phyloP scores from a whole-genome alignment of 1,140 invertebrate species.

The Drosophila guanche region DNA sequence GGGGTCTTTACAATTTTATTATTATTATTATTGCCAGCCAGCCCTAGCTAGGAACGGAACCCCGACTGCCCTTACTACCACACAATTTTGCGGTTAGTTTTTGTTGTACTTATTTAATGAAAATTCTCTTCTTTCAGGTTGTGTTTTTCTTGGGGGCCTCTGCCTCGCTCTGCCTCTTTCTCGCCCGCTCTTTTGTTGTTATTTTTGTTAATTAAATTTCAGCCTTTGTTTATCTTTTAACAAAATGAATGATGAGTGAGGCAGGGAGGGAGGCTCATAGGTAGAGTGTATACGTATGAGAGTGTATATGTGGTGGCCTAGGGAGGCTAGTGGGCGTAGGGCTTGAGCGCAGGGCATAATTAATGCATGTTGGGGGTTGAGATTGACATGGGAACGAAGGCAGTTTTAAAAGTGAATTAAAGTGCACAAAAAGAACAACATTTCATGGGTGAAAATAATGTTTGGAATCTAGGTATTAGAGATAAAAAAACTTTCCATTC shows the following conservation, averaged over 20 bases:
- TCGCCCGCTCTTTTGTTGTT: constrained; percentile 27
- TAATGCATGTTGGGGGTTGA: too few relatives aligned
- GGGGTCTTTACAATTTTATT: constrained; percentile 47
- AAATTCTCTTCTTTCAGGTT: constrained; percentile 53
- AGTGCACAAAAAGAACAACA: too few relatives aligned
- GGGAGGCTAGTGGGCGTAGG: too few relatives aligned
- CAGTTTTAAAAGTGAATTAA: too few relatives aligned
- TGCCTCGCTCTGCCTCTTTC: not conserved
- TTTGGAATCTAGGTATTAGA: too few relatives aligned
- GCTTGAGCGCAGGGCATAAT: too few relatives aligned
- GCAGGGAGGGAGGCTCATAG: not conserved
- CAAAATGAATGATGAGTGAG: constrained; percentile 25
- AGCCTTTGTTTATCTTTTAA: constrained; percentile 34
- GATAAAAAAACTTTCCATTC: too few relatives aligned
- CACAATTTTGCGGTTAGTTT: constrained; percentile 57
- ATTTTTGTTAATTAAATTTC: constrained; percentile 47
- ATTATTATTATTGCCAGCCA: constrained; percentile 59
- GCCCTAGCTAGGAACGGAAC: not conserved
- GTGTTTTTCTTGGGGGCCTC: constrained; percentile 12
- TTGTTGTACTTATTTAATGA: constrained; percentile 70
- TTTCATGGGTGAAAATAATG: too few relatives aligned
- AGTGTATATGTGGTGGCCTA: not conserved
- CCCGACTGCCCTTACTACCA: constrained; percentile 23
- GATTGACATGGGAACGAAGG: too few relatives aligned
- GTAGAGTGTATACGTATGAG: too few relatives aligned